Conservation (phyloP, 2,888 invertebrate genomes). For the Dorcus parallelipipedus region DNA sequence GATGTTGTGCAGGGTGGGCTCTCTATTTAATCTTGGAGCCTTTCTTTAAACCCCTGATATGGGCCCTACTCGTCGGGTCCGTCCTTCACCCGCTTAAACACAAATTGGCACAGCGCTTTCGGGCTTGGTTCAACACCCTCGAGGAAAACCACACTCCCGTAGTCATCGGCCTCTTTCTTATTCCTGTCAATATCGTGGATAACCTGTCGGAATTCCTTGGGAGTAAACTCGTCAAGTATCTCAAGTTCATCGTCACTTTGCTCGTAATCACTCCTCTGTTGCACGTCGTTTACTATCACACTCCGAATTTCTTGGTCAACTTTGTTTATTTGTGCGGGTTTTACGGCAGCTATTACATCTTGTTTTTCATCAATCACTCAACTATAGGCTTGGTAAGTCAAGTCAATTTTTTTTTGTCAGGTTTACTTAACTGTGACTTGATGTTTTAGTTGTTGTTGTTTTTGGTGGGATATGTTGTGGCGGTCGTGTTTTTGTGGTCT, state of each 20-base stretch:
- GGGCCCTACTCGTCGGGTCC: slow-evolving; percentile 96
- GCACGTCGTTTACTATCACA: slow-evolving; percentile 67
- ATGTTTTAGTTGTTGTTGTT: slow-evolving; percentile 60
- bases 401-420: no score
- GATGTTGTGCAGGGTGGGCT: slow-evolving; percentile 69
- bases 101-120: slow-evolving; percentile 69
- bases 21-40: slow-evolving; percentile 84
- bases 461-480: slow-evolving; percentile 65
- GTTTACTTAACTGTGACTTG: background rate
- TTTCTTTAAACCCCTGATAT: slow-evolving; percentile 89
- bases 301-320: slow-evolving; percentile 62
- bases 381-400: slow-evolving; percentile 42
- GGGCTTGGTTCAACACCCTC: slow-evolving; percentile 73
- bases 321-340: slow-evolving; percentile 54
- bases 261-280: slow-evolving; percentile 48
- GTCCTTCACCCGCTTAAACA: slow-evolving; percentile 94
- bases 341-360: slow-evolving; percentile 31
- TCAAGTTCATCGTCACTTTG: slow-evolving; percentile 57
- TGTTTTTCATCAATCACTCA: slow-evolving; percentile 42
- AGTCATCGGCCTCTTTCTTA: slow-evolving; percentile 54
- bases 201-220: slow-evolving; percentile 72
- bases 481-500: slow-evolving; percentile 73
- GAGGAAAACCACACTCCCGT: slow-evolving; percentile 67
- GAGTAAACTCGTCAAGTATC: slow-evolving; percentile 64
- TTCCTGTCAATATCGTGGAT: slow-evolving; percentile 76